Percentiles rank a stretch among this genome's conserved stretches.
Evolutionary conservation across 2,888 invertebrate genomes (phyloP).

Genomic region (Drosophila longiperda): DNA sequence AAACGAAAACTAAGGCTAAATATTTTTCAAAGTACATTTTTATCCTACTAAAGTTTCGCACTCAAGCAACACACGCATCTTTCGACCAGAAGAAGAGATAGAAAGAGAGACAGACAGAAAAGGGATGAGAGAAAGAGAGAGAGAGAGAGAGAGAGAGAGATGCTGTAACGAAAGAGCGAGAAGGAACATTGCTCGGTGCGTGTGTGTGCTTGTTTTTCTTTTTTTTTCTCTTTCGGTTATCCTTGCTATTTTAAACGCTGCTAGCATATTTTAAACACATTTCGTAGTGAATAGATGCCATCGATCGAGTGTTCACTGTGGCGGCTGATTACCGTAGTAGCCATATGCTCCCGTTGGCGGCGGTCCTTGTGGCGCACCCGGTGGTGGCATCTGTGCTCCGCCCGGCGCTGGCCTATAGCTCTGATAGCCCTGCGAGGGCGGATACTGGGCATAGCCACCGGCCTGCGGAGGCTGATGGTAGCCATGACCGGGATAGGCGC

Average conservation of each 20-base stretch:
- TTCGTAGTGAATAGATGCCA: neutral
- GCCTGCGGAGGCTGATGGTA: conserved; percentile 85
- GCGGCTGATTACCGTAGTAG: conserved; percentile 93
- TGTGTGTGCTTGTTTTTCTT: conserved; percentile 8
- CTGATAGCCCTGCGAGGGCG: conserved; percentile 88
- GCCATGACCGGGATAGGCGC: conserved; percentile 86
- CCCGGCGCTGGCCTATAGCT: conserved; percentile 86
- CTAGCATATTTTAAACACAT: neutral
- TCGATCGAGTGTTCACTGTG: conserved; percentile 82
- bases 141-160: neutral
- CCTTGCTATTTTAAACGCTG: neutral
- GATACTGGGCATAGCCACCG: conserved; percentile 88
- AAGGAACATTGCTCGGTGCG: conserved; percentile 2
- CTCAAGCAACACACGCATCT: conserved; percentile 8
- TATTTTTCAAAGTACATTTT: conserved; percentile 31
- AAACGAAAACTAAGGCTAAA: conserved; percentile 50
- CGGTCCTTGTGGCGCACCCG: conserved; percentile 83
- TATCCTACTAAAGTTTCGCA: conserved; percentile 9
- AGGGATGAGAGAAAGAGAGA: neutral
- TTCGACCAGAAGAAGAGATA: conserved; percentile 1
- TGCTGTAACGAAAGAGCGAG: neutral
- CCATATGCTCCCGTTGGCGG: conserved; percentile 90
- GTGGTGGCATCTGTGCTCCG: conserved; percentile 87
- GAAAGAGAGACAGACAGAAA: neutral
- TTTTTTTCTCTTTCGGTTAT: neutral